Percentiles rank a stretch among this genome's conserved stretches.
Evolutionary conservation across 2,797 vertebrate species (phyloP).

Genomic region (Prunella strophiata): DNA sequence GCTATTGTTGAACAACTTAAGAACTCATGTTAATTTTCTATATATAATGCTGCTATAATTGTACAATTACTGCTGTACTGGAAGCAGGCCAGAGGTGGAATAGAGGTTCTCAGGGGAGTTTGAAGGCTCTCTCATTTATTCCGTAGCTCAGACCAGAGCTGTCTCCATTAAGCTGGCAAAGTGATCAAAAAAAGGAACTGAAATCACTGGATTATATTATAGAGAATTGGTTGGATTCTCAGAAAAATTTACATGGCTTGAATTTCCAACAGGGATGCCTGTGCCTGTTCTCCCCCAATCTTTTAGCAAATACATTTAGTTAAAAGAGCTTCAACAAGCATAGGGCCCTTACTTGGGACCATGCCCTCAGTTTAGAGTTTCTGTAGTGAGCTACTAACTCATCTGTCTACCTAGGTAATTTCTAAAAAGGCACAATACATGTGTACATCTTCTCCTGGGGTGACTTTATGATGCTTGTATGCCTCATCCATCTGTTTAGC

Average conservation of each 20-base stretch:
- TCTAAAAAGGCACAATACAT: not conserved
- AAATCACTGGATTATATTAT: not conserved
- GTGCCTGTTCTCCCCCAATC: not conserved
- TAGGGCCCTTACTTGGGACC: not conserved
- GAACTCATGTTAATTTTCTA: not conserved
- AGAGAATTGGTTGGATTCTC: not conserved
- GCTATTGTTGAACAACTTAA: not conserved
- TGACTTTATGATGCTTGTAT: not conserved
- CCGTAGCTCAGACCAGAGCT: not conserved
- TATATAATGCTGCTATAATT: constrained; percentile 10
- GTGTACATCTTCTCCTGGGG: not conserved
- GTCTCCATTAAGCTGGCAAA: not conserved
- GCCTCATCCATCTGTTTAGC: not conserved
- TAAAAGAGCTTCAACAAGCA: not conserved
- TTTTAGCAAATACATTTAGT: not conserved
- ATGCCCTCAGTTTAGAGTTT: not conserved
- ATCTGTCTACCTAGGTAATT: not conserved
- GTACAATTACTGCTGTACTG: not conserved
- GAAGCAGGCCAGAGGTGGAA: constrained; percentile 14
- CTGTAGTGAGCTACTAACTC: not conserved
- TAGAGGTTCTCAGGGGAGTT: not conserved
- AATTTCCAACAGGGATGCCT: not conserved
- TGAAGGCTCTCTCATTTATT: not conserved
- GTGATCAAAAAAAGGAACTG: not conserved
- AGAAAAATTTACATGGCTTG: not conserved